These are phyloP conservation scores for Sterrhoptilus dennistouni DNA, from an alignment of 2,113 vertebrate species.

Conservation along the genomic window DNA sequence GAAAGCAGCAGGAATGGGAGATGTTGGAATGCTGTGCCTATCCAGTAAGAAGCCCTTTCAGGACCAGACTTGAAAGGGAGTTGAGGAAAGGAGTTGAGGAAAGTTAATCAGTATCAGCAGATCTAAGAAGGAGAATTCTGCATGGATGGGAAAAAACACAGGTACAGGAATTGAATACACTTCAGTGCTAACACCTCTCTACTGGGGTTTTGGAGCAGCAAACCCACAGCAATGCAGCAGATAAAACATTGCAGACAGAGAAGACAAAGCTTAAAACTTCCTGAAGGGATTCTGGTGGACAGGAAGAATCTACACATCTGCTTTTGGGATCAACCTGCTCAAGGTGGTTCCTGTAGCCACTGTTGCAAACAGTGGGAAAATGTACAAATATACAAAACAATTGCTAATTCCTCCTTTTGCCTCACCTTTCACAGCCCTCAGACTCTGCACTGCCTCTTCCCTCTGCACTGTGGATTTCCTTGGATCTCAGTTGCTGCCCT, in stretches of 20 bases:
- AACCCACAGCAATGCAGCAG: not conserved
- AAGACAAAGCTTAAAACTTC: not conserved
- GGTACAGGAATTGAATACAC: not conserved
- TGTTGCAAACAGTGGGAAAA: not conserved
- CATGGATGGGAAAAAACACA: not conserved
- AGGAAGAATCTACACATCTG: not conserved
- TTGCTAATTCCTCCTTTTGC: not conserved
- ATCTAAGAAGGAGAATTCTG: not conserved
- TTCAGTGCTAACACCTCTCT: not conserved
- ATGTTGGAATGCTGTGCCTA: not conserved
- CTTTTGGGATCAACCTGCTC: not conserved
- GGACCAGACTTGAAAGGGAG: not conserved
- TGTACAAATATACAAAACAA: not conserved
- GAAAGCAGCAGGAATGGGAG: not conserved
- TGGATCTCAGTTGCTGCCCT: not conserved
- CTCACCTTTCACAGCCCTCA: not conserved
- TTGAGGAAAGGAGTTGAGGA: not conserved
- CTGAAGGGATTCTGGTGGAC: not conserved
- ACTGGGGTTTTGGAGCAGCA: not conserved
- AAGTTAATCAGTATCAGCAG: not conserved
- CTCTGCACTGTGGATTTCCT: not conserved
- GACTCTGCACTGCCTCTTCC: not conserved
- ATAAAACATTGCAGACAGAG: not conserved
- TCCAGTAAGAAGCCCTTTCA: not conserved
- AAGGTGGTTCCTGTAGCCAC: not conserved